Percentiles rank a stretch among this genome's conserved stretches.
These are phyloP conservation scores for Marcusenius ussheri DNA, from an alignment of 2,113 vertebrate genomes.

Conservation along the genomic window DNA sequence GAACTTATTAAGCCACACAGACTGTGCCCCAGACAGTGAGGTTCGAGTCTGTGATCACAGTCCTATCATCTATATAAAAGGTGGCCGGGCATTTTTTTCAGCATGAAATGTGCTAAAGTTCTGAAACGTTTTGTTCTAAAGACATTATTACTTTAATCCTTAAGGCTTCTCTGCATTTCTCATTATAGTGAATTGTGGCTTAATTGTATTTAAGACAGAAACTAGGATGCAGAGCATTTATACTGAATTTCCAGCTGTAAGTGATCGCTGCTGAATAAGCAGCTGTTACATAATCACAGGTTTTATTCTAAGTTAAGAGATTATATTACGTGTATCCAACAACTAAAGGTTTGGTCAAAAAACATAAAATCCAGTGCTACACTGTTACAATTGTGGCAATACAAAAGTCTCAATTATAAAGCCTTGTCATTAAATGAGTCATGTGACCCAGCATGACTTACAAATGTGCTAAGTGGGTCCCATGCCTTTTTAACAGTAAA, in stretches of 20 bases:
- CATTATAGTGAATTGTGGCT: background rate
- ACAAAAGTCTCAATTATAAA: background rate
- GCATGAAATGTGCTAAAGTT: background rate
- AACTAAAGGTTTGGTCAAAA: background rate
- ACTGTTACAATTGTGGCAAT: background rate
- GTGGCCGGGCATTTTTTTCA: background rate
- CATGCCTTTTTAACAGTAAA: background rate
- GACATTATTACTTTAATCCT: background rate
- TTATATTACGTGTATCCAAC: background rate
- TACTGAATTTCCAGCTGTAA: background rate
- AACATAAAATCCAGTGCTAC: background rate
- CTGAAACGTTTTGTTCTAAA: background rate
- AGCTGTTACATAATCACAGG: background rate
- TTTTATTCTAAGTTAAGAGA: background rate
- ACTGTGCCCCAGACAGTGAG: background rate
- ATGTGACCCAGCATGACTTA: background rate
- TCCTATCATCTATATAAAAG: background rate
- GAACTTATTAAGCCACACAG: background rate
- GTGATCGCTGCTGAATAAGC: background rate
- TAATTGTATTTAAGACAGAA: background rate
- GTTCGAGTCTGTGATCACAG: background rate
- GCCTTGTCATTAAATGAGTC: background rate
- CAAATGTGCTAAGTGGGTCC: background rate
- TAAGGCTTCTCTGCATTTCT: background rate
- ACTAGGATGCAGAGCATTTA: background rate